Conservation (phyloP, 2,113 vertebrate genomes). For the Origma solitaria region DNA sequence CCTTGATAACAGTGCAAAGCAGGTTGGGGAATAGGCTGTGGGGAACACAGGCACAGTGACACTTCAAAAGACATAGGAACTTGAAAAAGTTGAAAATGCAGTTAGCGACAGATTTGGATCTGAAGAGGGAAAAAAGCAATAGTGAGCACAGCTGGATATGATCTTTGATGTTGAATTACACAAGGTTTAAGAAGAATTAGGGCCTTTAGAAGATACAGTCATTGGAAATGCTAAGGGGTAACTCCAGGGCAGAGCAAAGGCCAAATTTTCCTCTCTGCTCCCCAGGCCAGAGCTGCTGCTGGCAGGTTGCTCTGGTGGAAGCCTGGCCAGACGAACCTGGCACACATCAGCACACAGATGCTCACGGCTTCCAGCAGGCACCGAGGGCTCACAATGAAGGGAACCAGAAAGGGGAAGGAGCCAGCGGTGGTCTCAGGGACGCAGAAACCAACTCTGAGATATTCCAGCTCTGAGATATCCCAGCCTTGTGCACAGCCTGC, state of each 20-base stretch:
- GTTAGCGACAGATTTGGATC: constrained; percentile 44
- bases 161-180: constrained; percentile 46
- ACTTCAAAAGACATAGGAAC: constrained; percentile 31
- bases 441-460: background rate
- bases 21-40: constrained; percentile 24
- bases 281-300: background rate
- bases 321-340: background rate
- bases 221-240: background rate
- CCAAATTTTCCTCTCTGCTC: background rate
- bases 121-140: constrained; percentile 16
- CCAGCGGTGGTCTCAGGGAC: background rate
- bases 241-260: background rate
- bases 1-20: constrained; percentile 24
- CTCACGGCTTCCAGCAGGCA: background rate
- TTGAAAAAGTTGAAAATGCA: constrained; percentile 48
- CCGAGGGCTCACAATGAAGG: background rate
- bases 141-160: constrained; percentile 40
- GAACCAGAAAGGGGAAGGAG: background rate
- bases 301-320: background rate
- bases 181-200: constrained; percentile 24
- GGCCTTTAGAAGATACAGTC: background rate
- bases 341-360: fast-evolving
- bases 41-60: background rate
- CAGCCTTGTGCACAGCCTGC: fast-evolving
- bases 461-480: too few species aligned